A percentile compares a stretch with the other conserved stretches of the same genome.
Evolutionary conservation across 2,888 invertebrate species (phyloP).

Genomic region (Gryllus longicercus): DNA sequence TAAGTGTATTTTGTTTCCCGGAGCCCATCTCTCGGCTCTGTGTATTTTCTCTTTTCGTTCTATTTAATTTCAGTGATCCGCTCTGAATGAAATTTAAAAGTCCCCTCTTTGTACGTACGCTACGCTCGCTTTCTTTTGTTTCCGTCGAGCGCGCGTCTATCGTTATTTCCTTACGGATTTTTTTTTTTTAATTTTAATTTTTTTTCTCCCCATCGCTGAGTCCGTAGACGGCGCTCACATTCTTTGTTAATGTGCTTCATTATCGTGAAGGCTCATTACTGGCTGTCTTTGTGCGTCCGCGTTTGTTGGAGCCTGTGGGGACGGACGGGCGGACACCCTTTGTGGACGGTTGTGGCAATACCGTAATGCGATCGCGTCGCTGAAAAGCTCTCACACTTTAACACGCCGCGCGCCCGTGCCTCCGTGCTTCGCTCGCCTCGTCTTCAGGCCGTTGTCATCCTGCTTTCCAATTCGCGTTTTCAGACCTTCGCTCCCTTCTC

Average conservation of each 20-base stretch:
- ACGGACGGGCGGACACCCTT: not conserved
- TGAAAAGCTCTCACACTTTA: not conserved
- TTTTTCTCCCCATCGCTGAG: constrained; percentile 18
- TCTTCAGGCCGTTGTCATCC: too few relatives aligned
- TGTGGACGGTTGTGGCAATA: not conserved
- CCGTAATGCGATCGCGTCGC: constrained; percentile 19
- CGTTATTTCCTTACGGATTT: not conserved
- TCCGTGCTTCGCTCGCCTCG: too few relatives aligned
- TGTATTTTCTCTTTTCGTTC: not conserved
- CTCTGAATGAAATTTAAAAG: constrained; percentile 10
- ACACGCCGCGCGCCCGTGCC: too few relatives aligned
- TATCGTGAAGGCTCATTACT: constrained; percentile 35
- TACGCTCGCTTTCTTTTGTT: not conserved
- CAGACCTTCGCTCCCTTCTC: too few relatives aligned
- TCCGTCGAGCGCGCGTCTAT: not conserved
- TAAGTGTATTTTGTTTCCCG: not conserved
- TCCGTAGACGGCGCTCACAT: constrained; percentile 27
- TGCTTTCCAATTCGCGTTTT: too few relatives aligned
- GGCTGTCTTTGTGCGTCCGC: not conserved
- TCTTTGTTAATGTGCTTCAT: constrained; percentile 35
- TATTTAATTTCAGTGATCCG: not conserved
- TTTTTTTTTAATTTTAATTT: not conserved
- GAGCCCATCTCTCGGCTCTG: not conserved
- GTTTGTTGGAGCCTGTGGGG: not conserved
- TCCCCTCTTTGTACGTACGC: constrained; percentile 5